Percentiles rank a stretch among this genome's conserved stretches.
phyloP scores from a whole-genome alignment of 1,140 invertebrate species.

The Drosophila elegans region DNA sequence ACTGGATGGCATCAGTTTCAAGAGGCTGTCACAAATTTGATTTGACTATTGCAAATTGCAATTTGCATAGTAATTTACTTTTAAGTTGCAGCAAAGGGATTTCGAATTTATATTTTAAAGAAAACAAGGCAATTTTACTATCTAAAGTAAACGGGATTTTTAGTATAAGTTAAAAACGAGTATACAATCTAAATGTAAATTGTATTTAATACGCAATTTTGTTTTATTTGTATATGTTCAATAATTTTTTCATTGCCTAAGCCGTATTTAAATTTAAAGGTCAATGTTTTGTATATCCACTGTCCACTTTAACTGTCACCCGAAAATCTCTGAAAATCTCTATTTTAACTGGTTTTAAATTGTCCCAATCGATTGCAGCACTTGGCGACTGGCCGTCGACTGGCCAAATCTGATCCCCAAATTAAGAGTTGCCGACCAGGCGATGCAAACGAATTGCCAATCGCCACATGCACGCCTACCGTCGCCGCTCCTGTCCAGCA shows the following conservation, averaged over 20 bases:
- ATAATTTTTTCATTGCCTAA: neutral
- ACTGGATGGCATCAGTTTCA: neutral
- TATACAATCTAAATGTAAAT: too few species aligned
- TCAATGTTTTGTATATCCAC: neutral
- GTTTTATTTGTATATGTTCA: neutral
- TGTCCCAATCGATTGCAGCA: slow-evolving; percentile 2
- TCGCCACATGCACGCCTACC: slow-evolving; percentile 9
- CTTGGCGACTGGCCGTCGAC: slow-evolving; percentile 2
- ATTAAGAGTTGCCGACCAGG: slow-evolving; percentile 30
- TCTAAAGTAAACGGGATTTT: too few species aligned
- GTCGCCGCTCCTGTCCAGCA: slow-evolving; percentile 23
- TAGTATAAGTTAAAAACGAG: too few species aligned
- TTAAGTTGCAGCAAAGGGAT: neutral
- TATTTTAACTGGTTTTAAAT: neutral
- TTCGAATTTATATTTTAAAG: too few species aligned
- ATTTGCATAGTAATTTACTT: slow-evolving; percentile 33
- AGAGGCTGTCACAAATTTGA: slow-evolving; percentile 41
- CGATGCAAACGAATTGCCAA: slow-evolving; percentile 6
- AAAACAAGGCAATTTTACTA: too few species aligned
- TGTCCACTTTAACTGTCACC: too few species aligned
- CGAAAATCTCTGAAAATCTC: neutral
- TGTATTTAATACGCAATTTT: too few species aligned
- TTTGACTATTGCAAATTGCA: slow-evolving; percentile 38
- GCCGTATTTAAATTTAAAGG: neutral
- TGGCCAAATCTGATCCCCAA: slow-evolving; percentile 23